phyloP scores from a whole-genome alignment of 2,797 vertebrate genomes.

The Sparus aurata region DNA sequence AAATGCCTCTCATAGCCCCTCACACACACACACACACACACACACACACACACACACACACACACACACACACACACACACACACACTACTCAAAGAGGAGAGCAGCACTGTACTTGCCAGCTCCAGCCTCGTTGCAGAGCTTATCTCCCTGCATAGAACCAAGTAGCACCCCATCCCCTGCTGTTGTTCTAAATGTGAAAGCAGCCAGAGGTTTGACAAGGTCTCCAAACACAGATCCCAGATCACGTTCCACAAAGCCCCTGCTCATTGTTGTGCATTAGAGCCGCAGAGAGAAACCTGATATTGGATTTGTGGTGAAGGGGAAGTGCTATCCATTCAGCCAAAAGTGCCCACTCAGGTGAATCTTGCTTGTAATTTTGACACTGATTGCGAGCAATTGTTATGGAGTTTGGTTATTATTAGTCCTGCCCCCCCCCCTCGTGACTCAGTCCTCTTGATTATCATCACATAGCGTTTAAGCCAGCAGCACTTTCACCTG shows the following conservation, averaged over 20 bases:
- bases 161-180: conserved; percentile 42
- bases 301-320: conserved; percentile 67
- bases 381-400: conserved; percentile 65
- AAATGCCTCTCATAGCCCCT: conserved; percentile 34
- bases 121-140: conserved; percentile 42
- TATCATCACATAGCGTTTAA: conserved; percentile 23
- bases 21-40: neutral
- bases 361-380: conserved; percentile 67
- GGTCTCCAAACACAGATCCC: conserved; percentile 64
- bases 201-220: conserved; percentile 61
- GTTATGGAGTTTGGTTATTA: conserved; percentile 33
- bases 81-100: conserved; percentile 23
- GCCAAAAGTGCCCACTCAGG: conserved; percentile 76
- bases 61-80: conserved; percentile 3
- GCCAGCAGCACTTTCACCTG: conserved; percentile 32
- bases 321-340: conserved; percentile 65
- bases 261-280: conserved; percentile 69
- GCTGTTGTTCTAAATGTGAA: conserved; percentile 61
- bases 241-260: conserved; percentile 70
- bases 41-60: conserved; percentile 19
- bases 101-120: conserved; percentile 40
- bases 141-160: conserved; percentile 48
- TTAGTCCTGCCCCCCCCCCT: conserved; percentile 6
- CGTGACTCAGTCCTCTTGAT: conserved; percentile 31
- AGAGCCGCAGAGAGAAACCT: conserved; percentile 68